Evolutionary conservation across 64 coral and sea anemone genomes (phyloP).

Genomic region (Orbicella faveolata): DNA sequence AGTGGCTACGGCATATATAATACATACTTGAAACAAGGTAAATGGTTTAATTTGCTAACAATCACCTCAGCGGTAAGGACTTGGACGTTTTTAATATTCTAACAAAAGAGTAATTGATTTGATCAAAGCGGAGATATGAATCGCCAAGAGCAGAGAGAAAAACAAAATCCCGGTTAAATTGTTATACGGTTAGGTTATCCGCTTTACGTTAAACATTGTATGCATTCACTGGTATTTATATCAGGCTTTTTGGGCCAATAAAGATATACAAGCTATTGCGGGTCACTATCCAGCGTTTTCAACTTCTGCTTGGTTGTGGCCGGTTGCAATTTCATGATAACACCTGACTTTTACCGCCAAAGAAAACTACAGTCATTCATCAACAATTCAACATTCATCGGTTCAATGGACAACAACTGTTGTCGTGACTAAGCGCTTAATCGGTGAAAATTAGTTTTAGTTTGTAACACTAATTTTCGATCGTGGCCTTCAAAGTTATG

Average conservation of each 20-base stretch:
- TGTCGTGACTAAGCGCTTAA: neutral
- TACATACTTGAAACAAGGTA: neutral
- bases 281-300: neutral
- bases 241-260: neutral
- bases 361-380: too few relatives aligned
- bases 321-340: neutral
- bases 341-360: neutral
- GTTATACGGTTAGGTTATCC: neutral
- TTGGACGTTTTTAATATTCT: neutral
- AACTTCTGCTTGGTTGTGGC: neutral
- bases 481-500: neutral
- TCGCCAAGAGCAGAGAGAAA: neutral
- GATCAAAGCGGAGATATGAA: slow-evolving; percentile 17
- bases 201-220: neutral
- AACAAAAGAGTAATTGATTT: slow-evolving; percentile 38
- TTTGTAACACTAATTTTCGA: too few relatives aligned
- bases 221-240: neutral
- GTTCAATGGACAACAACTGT: neutral
- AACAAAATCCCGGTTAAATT: neutral
- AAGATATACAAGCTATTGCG: neutral
- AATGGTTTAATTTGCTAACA: slow-evolving; percentile 9
- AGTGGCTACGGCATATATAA: neutral
- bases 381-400: too few relatives aligned
- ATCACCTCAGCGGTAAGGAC: neutral
- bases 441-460: neutral